Evolutionary conservation across 2,113 vertebrate genomes (phyloP), one percentile per base, ranked within the genome.

Genomic region (Zosterops pallidus): DNA sequence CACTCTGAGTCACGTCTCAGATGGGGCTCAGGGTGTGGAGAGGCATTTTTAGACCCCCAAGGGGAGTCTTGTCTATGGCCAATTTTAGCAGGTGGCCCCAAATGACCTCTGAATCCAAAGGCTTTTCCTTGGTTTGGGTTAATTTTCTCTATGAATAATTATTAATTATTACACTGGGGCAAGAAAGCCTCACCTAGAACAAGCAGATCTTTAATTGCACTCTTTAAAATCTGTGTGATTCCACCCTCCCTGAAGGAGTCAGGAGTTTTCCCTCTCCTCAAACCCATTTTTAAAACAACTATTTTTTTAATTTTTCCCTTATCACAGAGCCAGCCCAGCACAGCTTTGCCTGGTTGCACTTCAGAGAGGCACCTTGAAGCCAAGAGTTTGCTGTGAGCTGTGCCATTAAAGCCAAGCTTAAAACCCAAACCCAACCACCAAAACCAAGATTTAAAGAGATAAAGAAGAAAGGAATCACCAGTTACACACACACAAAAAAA

Each of bases 11-110:
- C 81, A 64, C 79, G 33, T 95, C 88, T 82, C 33, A 78, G 65
- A 84, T 47, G 63, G n/a, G 69, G 69, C n/a, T 4, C 37, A 37
- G 46, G 37, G 39, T 35, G 60, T 68, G 35, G 23, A 62, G 68
- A 96, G 22, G 64, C 77, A 87, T 97, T 97, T 97, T 97, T 94
- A 96, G 88, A 93, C 62, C 81, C 81, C 46, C 17, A 59, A 85
- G 55, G 65, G 89, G 70, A 95, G 90, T 42, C 86, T 79, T 95
- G 89, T 65, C 86, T 79, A 65, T 4, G 42, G 86, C 28, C 49
- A 42, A 12, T 85, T 92, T 92, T 91, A 76, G 88, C 74, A 69
- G 47, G 35, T 71, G 89, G 86, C 41, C 74, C 75, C 29, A 16
- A 33, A 31, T 25, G 81, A 49, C 41, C 62, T 8, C 64, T 37